Evolutionary conservation across 2,888 invertebrate genomes (phyloP), one percentile per base, ranked within the genome.

Genomic region (Brachyptera putata): DNA sequence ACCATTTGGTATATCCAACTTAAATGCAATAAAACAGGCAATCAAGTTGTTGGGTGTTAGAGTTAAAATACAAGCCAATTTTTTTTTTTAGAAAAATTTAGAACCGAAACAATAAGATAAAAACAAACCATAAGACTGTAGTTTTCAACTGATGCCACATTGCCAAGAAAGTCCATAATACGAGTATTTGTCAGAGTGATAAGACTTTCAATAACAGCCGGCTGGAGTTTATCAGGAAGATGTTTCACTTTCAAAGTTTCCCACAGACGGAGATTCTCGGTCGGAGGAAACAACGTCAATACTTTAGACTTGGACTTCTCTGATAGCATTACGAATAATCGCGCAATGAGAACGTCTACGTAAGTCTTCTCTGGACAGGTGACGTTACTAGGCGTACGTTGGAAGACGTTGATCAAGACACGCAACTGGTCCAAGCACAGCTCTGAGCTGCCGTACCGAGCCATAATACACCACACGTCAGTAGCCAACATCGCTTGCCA

Each of bases 401-500:
- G 56, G n/a, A 56, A 24, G 1, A 62, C 13, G 11, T 49, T 3
- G 2, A 50, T 11, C 3, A 62, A 34, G 34, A 41, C 37, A 14
- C 48, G 46, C 26, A 62, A 46, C n/a, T 64, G 64, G 24, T 62
- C 58, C 30, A 61, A 58, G 49, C 64, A 64, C 37, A 62, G 48
- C 13, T 64, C 64, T 2, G 60, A 48, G 25, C 58, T 60, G 22
- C 64, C 62, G 37, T 57, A 66, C 64, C 66, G 63, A 13, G 64
- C 62, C 46, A 66, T 58, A 34, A 66, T 55, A 49, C 66, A 65
- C 66, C 66, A 66, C 11, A 65, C 18, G 57, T 66, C 66, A 7
- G 60, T 53, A 37, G 63, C 63, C 18, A 66, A 48, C 14, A 66
- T 36, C 14, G 66, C 60, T 16, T 60, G 49, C 66, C 66, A 66